Conservation (phyloP, 2,113 vertebrate species). For the Telmatochromis brichardi region DNA sequence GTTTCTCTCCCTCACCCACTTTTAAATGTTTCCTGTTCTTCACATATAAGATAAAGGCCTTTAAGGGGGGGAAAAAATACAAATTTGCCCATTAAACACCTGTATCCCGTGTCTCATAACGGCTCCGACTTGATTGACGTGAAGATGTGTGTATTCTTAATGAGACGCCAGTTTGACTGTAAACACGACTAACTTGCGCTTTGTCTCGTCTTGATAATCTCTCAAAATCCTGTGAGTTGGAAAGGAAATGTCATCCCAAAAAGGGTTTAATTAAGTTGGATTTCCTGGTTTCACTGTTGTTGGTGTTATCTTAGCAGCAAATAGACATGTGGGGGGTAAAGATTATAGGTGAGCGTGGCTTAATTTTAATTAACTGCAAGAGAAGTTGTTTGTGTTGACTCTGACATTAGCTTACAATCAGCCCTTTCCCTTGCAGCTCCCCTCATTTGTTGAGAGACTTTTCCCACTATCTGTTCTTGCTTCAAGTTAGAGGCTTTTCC, state of each 20-base stretch:
- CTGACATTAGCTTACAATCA: constrained; percentile 6
- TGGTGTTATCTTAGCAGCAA: background rate
- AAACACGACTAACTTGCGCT: background rate
- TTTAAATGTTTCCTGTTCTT: background rate
- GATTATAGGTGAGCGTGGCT: background rate
- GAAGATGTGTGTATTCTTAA: background rate
- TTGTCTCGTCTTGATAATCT: background rate
- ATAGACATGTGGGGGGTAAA: background rate
- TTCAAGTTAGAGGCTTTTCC: background rate
- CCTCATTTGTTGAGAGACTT: background rate
- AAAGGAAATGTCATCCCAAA: background rate
- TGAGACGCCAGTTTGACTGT: background rate
- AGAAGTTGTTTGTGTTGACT: background rate
- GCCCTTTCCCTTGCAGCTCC: background rate
- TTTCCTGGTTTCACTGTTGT: background rate
- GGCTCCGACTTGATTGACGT: background rate
- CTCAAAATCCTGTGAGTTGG: background rate
- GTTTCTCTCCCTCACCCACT: background rate
- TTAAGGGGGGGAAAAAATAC: background rate
- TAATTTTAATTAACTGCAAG: background rate
- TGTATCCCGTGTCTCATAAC: background rate
- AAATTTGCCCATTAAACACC: background rate
- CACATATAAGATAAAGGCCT: background rate
- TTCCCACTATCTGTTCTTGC: background rate
- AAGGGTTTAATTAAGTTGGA: background rate